Evolutionary conservation across 1,140 invertebrate genomes (phyloP).

Genomic region (Lysiphlebus fabarum): DNA sequence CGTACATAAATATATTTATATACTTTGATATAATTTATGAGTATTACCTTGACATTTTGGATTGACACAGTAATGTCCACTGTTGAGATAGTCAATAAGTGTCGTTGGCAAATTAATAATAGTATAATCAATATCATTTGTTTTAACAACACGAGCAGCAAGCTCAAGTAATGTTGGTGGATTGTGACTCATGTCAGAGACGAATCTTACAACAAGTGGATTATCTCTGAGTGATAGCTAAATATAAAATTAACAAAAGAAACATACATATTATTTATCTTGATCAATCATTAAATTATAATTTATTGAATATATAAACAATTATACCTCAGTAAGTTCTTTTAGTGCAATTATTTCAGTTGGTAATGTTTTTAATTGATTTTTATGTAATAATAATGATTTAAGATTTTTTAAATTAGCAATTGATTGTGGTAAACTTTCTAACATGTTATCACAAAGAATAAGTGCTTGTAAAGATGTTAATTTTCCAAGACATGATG

Average conservation of each 20-base stretch:
- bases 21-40: too few species aligned
- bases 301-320: too few species aligned
- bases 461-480: conserved; percentile 77
- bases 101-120: conserved; percentile 68
- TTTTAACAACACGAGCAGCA: conserved; percentile 81
- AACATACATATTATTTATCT: too few species aligned
- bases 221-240: conserved; percentile 93
- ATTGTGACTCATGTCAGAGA: conserved; percentile 85
- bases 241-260: too few species aligned
- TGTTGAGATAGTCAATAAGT: conserved; percentile 76
- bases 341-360: conserved; percentile 88
- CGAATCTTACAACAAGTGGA: conserved; percentile 91
- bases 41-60: conserved; percentile 92
- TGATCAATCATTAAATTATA: too few species aligned
- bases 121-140: conserved; percentile 67
- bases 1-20: too few species aligned
- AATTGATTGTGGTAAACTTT: conserved; percentile 82
- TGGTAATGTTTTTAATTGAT: conserved; percentile 84
- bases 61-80: conserved; percentile 91
- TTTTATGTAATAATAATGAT: conserved; percentile 88
- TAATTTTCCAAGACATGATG: conserved; percentile 79
- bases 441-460: conserved; percentile 88
- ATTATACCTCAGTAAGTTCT: conserved; percentile 83
- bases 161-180: conserved; percentile 86
- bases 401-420: conserved; percentile 81